phyloP scores from a whole-genome alignment of 2,113 vertebrate species.

The Rhinichthys klamathensis region DNA sequence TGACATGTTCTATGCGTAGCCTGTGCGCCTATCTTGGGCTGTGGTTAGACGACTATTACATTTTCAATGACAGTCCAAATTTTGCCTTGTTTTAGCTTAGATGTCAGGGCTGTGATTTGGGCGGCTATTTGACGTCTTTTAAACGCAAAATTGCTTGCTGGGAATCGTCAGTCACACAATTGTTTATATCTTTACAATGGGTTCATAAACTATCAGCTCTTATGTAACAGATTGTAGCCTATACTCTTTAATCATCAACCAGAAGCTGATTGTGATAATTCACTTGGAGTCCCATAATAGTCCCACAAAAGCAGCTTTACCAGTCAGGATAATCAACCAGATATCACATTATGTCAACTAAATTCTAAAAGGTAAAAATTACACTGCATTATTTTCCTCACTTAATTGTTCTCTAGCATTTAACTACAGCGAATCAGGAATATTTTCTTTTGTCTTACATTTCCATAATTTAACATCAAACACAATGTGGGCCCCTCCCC shows the following conservation, averaged over 20 bases:
- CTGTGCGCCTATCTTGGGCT: no score
- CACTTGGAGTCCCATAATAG: not conserved
- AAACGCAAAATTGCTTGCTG: no score
- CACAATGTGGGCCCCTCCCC: conserved; percentile 1
- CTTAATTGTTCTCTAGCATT: not conserved
- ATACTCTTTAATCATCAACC: conserved; percentile 15
- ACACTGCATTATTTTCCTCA: not conserved
- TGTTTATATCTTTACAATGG: not conserved
- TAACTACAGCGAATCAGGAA: not conserved
- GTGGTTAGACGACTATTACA: no score
- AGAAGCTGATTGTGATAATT: not conserved
- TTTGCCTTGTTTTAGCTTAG: no score
- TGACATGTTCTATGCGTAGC: no score
- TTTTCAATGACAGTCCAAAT: no score
- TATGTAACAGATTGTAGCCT: not conserved
- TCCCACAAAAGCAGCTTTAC: not conserved
- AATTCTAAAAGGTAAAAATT: not conserved
- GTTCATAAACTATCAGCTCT: not conserved
- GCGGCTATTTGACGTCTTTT: no score
- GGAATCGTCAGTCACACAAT: not conserved
- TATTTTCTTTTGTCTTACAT: not conserved
- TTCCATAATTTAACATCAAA: not conserved
- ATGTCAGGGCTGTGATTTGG: no score
- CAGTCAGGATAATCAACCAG: not conserved
- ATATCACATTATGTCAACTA: not conserved